Conservation (phyloP, 2,888 invertebrate species). For the Candidula unifasciata region DNA sequence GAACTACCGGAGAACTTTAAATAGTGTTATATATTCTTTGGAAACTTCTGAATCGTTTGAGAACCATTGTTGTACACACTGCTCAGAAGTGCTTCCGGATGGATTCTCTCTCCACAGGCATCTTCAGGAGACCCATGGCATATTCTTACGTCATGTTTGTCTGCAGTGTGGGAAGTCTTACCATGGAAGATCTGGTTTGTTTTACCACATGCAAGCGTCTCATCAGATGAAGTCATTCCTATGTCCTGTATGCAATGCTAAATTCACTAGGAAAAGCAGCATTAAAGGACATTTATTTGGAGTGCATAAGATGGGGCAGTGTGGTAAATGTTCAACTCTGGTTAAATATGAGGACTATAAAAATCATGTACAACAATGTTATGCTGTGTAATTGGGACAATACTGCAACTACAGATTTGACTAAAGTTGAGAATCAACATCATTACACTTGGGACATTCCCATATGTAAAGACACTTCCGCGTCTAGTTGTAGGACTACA, state of each 20-base stretch:
- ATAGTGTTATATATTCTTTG: not conserved
- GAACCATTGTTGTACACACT: conserved; percentile 19
- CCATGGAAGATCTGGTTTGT: conserved; percentile 37
- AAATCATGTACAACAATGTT: conserved; percentile 23
- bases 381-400: not conserved
- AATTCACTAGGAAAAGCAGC: conserved; percentile 40
- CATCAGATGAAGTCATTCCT: conserved; percentile 38
- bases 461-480: too few species aligned
- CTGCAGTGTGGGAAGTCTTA: conserved; percentile 35
- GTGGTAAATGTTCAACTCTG: conserved; percentile 13
- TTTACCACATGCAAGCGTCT: conserved; percentile 43
- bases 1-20: not conserved
- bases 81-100: conserved; percentile 39
- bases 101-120: conserved; percentile 28
- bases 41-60: conserved; percentile 18
- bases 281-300: conserved; percentile 42
- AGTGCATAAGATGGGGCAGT: conserved; percentile 34
- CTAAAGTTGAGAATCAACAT: too few species aligned
- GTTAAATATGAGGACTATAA: conserved; percentile 34
- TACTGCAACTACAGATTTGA: not conserved
- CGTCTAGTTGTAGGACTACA: too few species aligned
- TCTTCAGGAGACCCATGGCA: conserved; percentile 26
- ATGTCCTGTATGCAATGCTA: conserved; percentile 37
- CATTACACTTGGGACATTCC: too few species aligned
- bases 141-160: conserved; percentile 25